Conservation (phyloP, 2,113 vertebrate species). For the Oryzias javanicus region DNA sequence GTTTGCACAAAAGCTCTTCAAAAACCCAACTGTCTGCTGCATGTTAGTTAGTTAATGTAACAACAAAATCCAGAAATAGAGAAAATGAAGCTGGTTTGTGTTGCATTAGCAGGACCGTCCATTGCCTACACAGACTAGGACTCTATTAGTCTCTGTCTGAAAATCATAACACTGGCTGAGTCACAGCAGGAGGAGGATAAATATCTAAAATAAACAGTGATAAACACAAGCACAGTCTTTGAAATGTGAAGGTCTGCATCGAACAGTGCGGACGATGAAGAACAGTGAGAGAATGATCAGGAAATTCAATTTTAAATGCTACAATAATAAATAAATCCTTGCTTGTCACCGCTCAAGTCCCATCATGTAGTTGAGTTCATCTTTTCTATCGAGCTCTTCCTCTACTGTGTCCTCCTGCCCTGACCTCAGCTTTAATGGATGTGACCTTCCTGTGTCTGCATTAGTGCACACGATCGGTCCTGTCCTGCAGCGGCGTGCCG, state of each 20-base stretch:
- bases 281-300: not conserved
- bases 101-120: conserved; percentile 58
- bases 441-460: conserved; percentile 44
- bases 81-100: conserved; percentile 57
- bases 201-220: conserved; percentile 43
- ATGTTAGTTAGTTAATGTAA: conserved; percentile 29
- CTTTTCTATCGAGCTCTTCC: conserved; percentile 6
- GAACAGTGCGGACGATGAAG: not conserved
- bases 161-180: conserved; percentile 53
- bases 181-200: conserved; percentile 62
- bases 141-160: conserved; percentile 65
- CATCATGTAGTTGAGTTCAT: not conserved
- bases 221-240: conserved; percentile 12
- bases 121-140: conserved; percentile 67
- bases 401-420: conserved; percentile 25
- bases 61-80: conserved; percentile 38
- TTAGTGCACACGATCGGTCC: conserved; percentile 49
- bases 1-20: conserved; percentile 1
- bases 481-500: conserved; percentile 48
- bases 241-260: not conserved
- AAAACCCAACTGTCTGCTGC: conserved; percentile 10
- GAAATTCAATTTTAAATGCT: not conserved
- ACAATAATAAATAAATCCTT: not conserved
- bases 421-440: conserved; percentile 57
- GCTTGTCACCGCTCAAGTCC: not conserved